Evolutionary conservation across 2,797 vertebrate genomes (phyloP), one percentile per base, ranked within the genome.

Genomic region (Sebastes flavidus): DNA sequence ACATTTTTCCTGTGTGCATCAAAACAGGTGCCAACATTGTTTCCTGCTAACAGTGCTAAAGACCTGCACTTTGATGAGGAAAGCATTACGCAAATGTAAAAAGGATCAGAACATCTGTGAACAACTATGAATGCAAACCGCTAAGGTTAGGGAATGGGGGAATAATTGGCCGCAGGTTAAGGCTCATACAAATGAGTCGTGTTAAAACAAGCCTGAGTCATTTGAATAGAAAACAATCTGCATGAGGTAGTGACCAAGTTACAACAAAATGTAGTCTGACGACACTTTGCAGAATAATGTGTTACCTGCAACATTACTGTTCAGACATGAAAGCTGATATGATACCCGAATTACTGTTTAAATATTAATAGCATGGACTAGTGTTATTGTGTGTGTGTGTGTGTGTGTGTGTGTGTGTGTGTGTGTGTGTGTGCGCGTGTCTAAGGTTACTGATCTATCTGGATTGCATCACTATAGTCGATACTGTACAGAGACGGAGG

Each of bases 301-400:
- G 69, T 34, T 74, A 46, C 36, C 22, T 75, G n/a, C 38, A 60
- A 66, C 14, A 38, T 58, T 52, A 8, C 36, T 56, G 58, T 68
- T 54, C 25, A 30, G n/a, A 62, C 13, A 65, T 66, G 75, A 71
- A 77, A 71, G 8, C 77, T 86, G 71, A 88, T 54, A 68, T 30
- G 46, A 75, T 52, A 56, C 58, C 32, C 4, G 8, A 66, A 63
- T 38, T 36, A 8, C 27, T 59, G 25, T 54, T 89, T 62, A 81
- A 89, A 78, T 86, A 89, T 90, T 87, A 49, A 88, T 68, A 63
- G 14, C 32, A 59, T 46, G 16, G 61, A 34, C 36, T 49, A 4
- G 27, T 65, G 61, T 27, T 71, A 68, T 18, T 46, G 42, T 46
- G 42, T 46, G 14, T 38, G 22, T 24, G 22, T 42, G 38, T 72